phyloP scores from a whole-genome alignment of 92 coral and sea anemone genomes.

The Porites rus region DNA sequence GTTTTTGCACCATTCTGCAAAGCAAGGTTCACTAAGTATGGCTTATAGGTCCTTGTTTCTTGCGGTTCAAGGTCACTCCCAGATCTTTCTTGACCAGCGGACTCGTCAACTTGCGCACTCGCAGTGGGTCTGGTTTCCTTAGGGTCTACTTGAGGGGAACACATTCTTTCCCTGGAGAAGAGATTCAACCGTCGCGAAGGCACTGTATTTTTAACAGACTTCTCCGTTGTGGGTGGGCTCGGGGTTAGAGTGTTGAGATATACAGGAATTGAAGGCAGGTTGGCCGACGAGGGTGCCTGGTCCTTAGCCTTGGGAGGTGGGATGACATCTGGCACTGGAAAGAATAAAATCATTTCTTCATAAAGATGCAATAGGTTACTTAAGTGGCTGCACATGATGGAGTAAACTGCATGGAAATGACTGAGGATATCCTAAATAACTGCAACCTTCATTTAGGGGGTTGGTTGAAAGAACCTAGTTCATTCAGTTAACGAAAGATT shows the following conservation, averaged over 20 bases:
- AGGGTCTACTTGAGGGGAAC: neutral
- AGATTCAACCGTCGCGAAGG: constrained; percentile 32
- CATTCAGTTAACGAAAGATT: too few relatives aligned
- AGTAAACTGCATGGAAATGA: neutral
- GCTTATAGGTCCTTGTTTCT: neutral
- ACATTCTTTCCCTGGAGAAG: constrained; percentile 12
- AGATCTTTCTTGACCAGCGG: constrained; percentile 31
- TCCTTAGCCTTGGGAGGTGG: constrained; percentile 18
- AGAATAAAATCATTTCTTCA: neutral
- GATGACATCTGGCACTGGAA: constrained; percentile 2
- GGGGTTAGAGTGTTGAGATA: constrained; percentile 9
- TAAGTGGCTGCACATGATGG: neutral
- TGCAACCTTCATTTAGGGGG: too few relatives aligned
- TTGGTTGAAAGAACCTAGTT: too few relatives aligned
- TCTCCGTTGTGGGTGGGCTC: constrained; percentile 24
- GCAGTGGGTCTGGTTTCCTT: neutral
- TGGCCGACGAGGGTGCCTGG: constrained; percentile 13
- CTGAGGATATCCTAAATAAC: neutral
- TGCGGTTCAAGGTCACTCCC: neutral
- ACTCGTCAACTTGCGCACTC: neutral
- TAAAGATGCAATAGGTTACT: too few relatives aligned
- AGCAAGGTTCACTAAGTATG: constrained; percentile 17
- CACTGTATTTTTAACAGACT: constrained; percentile 18
- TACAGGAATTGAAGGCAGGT: constrained; percentile 35
- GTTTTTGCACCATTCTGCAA: constrained; percentile 9